phyloP scores from a whole-genome alignment of 1,140 invertebrate species.

The Drosophila littoralis region DNA sequence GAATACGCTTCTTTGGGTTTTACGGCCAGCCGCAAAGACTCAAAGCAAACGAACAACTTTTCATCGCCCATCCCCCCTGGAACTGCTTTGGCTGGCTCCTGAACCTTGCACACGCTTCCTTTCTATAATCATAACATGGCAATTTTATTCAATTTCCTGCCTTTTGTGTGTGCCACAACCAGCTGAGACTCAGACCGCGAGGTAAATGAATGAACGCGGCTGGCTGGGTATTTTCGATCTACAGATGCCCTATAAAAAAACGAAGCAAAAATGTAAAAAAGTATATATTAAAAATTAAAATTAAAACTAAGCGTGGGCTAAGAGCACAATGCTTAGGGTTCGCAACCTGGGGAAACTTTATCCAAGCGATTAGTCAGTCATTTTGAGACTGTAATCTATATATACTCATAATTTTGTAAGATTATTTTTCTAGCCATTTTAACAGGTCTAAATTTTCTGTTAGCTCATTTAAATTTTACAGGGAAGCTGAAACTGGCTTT shows the following conservation, averaged over 20 bases:
- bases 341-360: too few species aligned
- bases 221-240: neutral
- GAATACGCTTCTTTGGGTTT: constrained; percentile 12
- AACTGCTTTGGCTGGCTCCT: constrained; percentile 3
- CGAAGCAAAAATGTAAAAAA: neutral
- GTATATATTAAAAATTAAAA: neutral
- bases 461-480: too few species aligned
- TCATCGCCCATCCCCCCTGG: constrained; percentile 16
- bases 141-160: constrained; percentile 70
- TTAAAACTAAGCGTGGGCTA: too few species aligned
- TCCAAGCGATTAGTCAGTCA: too few species aligned
- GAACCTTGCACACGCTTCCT: constrained; percentile 49
- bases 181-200: constrained; percentile 11
- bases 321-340: too few species aligned
- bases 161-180: constrained; percentile 53
- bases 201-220: neutral
- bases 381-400: too few species aligned
- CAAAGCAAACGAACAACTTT: constrained; percentile 44
- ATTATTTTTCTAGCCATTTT: too few species aligned
- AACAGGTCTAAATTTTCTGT: too few species aligned
- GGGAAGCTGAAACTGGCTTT: neutral
- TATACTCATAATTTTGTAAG: too few species aligned
- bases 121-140: constrained; percentile 66
- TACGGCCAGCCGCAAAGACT: constrained; percentile 21
- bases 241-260: constrained; percentile 16